Conservation (phyloP, 1,140 invertebrate species). For the Ladona fulva region DNA sequence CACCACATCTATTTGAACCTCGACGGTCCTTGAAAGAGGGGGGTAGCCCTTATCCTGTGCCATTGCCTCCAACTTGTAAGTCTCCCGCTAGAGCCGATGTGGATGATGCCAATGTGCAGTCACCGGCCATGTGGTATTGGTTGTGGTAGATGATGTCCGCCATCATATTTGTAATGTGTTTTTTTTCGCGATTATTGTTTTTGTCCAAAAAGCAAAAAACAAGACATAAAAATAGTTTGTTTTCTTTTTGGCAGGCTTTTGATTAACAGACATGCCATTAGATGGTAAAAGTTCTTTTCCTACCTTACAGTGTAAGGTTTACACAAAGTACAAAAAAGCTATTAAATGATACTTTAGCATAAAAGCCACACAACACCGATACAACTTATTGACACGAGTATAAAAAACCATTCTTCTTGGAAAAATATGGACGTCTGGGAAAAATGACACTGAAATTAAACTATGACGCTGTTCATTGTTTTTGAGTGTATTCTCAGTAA, state of each 20-base stretch:
- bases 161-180: slow-evolving; percentile 13
- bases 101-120: neutral
- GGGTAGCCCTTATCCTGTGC: slow-evolving; percentile 93
- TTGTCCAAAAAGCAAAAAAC: slow-evolving; percentile 10
- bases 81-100: slow-evolving; percentile 65
- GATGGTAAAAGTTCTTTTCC: neutral
- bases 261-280: neutral
- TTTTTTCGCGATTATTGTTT: slow-evolving; percentile 5
- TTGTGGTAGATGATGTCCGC: neutral
- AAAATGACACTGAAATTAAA: neutral
- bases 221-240: slow-evolving; percentile 10
- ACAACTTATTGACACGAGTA: too few species aligned
- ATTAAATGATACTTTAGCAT: neutral
- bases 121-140: slow-evolving; percentile 5
- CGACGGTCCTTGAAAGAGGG: slow-evolving; percentile 85
- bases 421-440: neutral
- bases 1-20: slow-evolving; percentile 95
- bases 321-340: neutral
- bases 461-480: too few species aligned
- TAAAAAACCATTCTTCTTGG: too few species aligned
- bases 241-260: neutral
- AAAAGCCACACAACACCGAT: too few species aligned
- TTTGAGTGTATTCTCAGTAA: too few species aligned
- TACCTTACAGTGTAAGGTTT: neutral
- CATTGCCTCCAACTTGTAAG: slow-evolving; percentile 93